Evolutionary conservation across 2,113 vertebrate genomes (phyloP).

Genomic region (Zosterops borbonicus): DNA sequence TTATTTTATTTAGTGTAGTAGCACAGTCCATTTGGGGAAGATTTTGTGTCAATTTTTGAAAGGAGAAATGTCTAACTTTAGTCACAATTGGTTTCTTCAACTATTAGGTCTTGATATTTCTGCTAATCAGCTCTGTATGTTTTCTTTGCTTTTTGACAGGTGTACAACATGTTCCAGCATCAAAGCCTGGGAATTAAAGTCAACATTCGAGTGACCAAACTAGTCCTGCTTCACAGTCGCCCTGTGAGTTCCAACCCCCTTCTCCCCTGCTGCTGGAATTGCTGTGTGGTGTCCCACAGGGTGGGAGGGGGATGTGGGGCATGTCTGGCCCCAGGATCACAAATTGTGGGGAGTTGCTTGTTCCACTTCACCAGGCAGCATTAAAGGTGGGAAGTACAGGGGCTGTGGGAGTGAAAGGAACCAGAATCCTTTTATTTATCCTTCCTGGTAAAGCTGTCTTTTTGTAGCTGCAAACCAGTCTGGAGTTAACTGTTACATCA

Average conservation of each 20-base stretch:
- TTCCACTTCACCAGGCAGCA: background rate
- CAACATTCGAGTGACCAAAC: constrained; percentile 89
- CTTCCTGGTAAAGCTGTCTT: background rate
- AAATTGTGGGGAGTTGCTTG: background rate
- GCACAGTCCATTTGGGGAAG: background rate
- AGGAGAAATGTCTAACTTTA: background rate
- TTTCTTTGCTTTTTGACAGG: constrained; percentile 73
- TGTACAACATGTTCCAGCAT: constrained; percentile 98
- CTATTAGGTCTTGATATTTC: background rate
- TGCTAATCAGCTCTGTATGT: background rate
- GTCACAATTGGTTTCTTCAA: background rate
- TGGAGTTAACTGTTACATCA: background rate
- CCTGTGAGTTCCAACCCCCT: constrained; percentile 81
- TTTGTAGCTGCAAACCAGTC: background rate
- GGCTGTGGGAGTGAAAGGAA: background rate
- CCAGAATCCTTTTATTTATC: background rate
- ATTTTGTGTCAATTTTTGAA: background rate
- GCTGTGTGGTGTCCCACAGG: background rate
- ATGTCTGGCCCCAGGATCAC: background rate
- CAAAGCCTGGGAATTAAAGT: constrained; percentile 89
- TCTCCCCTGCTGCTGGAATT: background rate
- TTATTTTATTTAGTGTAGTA: background rate
- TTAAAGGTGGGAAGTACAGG: background rate
- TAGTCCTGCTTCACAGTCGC: constrained; percentile 88
- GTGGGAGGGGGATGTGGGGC: background rate